These are phyloP conservation scores for Drosophila hamatofila DNA, from an alignment of 2,888 invertebrate species.

Conservation along the genomic window DNA sequence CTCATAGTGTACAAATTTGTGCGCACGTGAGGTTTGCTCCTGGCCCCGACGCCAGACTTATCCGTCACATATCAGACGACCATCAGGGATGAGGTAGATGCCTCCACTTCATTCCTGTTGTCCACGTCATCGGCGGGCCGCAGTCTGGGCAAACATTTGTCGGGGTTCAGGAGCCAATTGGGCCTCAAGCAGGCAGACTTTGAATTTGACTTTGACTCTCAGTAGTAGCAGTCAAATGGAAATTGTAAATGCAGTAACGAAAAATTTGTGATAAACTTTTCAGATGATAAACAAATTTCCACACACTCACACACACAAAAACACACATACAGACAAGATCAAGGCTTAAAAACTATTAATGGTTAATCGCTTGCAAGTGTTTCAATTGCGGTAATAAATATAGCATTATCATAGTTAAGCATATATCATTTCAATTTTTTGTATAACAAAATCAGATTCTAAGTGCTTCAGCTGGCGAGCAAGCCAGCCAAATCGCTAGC, in stretches of 20 bases:
- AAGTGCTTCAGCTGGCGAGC: constrained; percentile 45
- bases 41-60: constrained; percentile 87
- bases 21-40: constrained; percentile 91
- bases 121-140: constrained; percentile 61
- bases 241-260: constrained; percentile 45
- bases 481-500: constrained; percentile 25
- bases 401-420: constrained; percentile 47
- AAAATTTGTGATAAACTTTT: constrained; percentile 72
- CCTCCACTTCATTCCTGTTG: constrained; percentile 28
- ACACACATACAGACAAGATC: constrained; percentile 11
- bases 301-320: constrained; percentile 22
- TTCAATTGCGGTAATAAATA: constrained; percentile 49
- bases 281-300: constrained; percentile 67
- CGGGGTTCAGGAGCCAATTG: constrained; percentile 85
- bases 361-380: constrained; percentile 49
- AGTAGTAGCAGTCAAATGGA: constrained; percentile 34
- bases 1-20: constrained; percentile 91
- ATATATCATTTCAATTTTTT: constrained; percentile 42
- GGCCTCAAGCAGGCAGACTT: constrained; percentile 79
- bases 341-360: constrained; percentile 46
- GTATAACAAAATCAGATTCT: constrained; percentile 34
- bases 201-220: constrained; percentile 17
- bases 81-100: constrained; percentile 62
- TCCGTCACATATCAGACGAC: constrained; percentile 82
- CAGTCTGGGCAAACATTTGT: constrained; percentile 80